Evolutionary conservation across 2,113 vertebrate species (phyloP).

Genomic region (Verasper variegatus): DNA sequence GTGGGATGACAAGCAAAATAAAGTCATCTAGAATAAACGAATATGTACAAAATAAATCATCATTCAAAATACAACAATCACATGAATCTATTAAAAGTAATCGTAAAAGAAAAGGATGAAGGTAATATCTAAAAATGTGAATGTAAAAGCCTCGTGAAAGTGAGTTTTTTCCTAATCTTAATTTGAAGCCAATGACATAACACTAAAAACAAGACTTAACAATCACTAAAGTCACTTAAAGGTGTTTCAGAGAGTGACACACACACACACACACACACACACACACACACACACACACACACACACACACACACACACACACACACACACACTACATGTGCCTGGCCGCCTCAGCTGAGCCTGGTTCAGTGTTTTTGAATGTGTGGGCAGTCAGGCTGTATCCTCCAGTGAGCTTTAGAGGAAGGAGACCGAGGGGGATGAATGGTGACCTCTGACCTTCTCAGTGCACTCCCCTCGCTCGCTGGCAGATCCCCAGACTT

Average conservation of each 20-base stretch:
- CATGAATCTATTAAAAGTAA: too few relatives aligned
- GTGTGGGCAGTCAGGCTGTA: constrained; percentile 31
- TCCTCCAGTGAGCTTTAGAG: constrained; percentile 55
- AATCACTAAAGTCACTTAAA: background rate
- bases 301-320: constrained; percentile 20
- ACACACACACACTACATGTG: constrained; percentile 19
- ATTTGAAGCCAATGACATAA: background rate
- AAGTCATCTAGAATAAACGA: too few relatives aligned
- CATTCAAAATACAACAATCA: too few relatives aligned
- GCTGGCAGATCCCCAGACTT: constrained; percentile 32
- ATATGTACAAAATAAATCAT: too few relatives aligned
- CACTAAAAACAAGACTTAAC: background rate
- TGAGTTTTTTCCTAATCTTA: too few relatives aligned
- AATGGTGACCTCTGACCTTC: constrained; percentile 53
- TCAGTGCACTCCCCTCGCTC: constrained; percentile 20
- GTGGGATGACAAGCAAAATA: background rate
- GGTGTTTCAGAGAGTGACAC: background rate
- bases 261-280: background rate
- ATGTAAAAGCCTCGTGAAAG: too few relatives aligned
- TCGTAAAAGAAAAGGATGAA: too few relatives aligned
- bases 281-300: background rate
- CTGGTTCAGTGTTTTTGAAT: constrained; percentile 8
- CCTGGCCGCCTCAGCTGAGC: constrained; percentile 27
- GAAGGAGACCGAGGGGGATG: constrained; percentile 44
- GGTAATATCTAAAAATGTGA: too few relatives aligned